Conservation (phyloP, 2,113 vertebrate genomes). For the Saiga tatarica region DNA sequence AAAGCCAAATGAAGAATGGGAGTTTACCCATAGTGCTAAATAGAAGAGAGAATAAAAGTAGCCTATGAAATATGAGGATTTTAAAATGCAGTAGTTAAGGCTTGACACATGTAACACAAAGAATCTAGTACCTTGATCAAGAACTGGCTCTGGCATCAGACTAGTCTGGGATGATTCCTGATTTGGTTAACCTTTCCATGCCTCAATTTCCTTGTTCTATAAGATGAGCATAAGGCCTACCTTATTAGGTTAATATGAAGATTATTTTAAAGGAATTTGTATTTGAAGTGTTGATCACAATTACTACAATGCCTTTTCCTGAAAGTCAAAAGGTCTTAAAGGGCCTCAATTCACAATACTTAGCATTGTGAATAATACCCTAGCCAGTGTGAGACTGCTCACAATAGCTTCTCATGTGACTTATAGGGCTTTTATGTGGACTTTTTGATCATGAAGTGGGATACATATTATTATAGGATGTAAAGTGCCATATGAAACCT, state of each 20-base stretch:
- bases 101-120: neutral
- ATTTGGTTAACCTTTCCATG: neutral
- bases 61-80: neutral
- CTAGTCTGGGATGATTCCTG: neutral
- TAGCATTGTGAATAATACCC: neutral
- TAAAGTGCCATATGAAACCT: neutral
- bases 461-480: neutral
- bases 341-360: neutral
- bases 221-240: neutral
- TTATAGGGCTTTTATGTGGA: neutral
- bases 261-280: neutral
- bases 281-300: neutral
- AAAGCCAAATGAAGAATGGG: neutral
- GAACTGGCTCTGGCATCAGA: neutral
- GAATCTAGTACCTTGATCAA: neutral
- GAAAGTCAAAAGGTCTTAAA: neutral
- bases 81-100: neutral
- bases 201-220: neutral
- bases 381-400: neutral
- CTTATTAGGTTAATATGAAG: neutral
- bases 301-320: neutral
- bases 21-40: neutral
- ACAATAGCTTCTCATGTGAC: neutral
- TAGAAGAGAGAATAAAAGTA: neutral
- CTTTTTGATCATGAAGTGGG: conserved; percentile 1